A percentile compares a stretch with the other conserved stretches of the same genome.
phyloP scores from a whole-genome alignment of 2,888 invertebrate species.

The Meandrusa payeni region DNA sequence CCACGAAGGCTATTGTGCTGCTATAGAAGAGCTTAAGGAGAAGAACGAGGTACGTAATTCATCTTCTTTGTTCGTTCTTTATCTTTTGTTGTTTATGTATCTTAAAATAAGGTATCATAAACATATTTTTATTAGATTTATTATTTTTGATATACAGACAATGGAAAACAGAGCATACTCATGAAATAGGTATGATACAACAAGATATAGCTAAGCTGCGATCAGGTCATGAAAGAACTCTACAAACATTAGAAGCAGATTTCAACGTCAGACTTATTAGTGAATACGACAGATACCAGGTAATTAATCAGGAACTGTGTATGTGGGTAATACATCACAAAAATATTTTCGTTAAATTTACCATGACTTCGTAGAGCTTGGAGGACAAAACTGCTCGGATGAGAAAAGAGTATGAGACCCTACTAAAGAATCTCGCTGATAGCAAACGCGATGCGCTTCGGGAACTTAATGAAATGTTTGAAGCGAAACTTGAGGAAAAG shows the following conservation, averaged over 20 bases:
- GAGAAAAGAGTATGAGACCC: constrained; percentile 84
- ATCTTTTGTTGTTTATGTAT: no score
- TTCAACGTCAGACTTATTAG: constrained; percentile 92
- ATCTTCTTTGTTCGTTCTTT: no score
- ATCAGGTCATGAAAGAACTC: constrained; percentile 83
- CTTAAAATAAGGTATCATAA: no score
- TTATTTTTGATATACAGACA: no score
- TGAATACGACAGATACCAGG: constrained; percentile 93
- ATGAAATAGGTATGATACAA: constrained; percentile 89
- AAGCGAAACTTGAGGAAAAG: constrained; percentile 85
- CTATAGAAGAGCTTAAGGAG: constrained; percentile 89
- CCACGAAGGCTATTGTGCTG: constrained; percentile 89
- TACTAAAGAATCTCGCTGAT: constrained; percentile 81
- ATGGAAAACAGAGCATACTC: constrained; percentile 84
- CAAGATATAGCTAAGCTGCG: constrained; percentile 87
- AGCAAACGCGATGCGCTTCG: constrained; percentile 67
- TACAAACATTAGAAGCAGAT: constrained; percentile 86
- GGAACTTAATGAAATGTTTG: constrained; percentile 86
- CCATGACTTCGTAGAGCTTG: constrained; percentile 63
- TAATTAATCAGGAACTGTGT: constrained; percentile 30
- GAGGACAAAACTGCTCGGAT: constrained; percentile 85
- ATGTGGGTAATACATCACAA: background rate
- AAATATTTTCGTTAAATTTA: background rate
- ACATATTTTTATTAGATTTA: no score
- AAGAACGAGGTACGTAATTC: constrained; percentile 84